A percentile compares a stretch with the other conserved stretches of the same genome.
Evolutionary conservation across 2,888 invertebrate species (phyloP).

Genomic region (Tethea ocularis): DNA sequence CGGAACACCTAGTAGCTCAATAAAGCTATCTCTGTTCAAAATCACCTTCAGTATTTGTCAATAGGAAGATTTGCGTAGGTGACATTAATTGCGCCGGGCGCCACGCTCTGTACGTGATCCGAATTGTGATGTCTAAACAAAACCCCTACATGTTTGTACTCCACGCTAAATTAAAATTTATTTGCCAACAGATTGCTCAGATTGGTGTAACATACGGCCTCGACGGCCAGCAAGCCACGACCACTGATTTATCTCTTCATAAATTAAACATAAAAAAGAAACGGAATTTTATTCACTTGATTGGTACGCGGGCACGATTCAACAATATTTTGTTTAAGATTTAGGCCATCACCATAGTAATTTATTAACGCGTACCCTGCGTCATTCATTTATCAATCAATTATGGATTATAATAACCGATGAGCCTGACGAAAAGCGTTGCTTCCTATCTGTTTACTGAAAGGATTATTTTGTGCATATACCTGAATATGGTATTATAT

Average conservation of each 20-base stretch:
- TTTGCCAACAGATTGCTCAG: slow-evolving; percentile 41
- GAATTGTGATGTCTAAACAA: slow-evolving; percentile 55
- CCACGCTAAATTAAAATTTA: slow-evolving; percentile 62
- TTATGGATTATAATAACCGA: not conserved
- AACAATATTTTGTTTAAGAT: slow-evolving; percentile 6
- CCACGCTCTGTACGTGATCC: slow-evolving; percentile 37
- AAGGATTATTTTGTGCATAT: not conserved
- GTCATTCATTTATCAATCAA: slow-evolving; percentile 9
- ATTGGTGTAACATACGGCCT: slow-evolving; percentile 26
- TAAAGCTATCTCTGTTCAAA: not conserved
- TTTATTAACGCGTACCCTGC: slow-evolving; percentile 6
- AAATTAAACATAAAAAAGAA: slow-evolving; percentile 23
- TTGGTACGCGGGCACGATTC: slow-evolving; percentile 1
- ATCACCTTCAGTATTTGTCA: slow-evolving; percentile 25
- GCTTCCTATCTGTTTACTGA: not conserved
- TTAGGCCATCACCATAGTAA: slow-evolving; percentile 15
- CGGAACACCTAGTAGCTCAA: too few relatives aligned
- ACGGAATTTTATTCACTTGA: slow-evolving; percentile 8
- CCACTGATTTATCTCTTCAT: slow-evolving; percentile 39
- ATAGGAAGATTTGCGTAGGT: slow-evolving; percentile 39
- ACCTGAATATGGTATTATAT: not conserved
- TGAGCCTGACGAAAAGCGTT: not conserved
- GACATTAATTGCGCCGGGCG: slow-evolving; percentile 45
- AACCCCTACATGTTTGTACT: slow-evolving; percentile 40
- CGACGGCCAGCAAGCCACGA: slow-evolving; percentile 22